Conservation (phyloP, 2,888 invertebrate genomes). For the Drosophila cognata region DNA sequence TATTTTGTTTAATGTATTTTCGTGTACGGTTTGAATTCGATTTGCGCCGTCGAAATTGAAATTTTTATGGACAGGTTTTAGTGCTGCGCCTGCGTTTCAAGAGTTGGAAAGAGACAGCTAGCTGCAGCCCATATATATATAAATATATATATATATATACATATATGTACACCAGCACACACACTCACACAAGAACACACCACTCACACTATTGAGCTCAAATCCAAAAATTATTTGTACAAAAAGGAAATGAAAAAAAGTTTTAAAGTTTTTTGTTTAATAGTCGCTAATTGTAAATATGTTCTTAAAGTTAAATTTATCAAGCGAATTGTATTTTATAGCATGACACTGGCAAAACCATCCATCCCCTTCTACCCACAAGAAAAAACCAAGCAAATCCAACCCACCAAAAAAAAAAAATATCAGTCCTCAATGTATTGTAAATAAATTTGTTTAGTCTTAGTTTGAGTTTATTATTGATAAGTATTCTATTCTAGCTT, state of each 20-base stretch:
- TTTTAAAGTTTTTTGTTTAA: conserved; percentile 38
- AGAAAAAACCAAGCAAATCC: conserved; percentile 29
- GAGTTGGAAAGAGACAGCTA: conserved; percentile 55
- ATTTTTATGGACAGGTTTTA: conserved; percentile 61
- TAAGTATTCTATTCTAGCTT: conserved; percentile 62
- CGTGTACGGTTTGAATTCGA: conserved; percentile 61
- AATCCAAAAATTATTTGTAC: conserved; percentile 74
- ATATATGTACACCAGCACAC: conserved; percentile 7
- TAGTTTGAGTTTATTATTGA: conserved; percentile 54
- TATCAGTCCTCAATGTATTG: conserved; percentile 44
- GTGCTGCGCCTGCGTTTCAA: conserved; percentile 33
- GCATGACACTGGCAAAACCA: conserved; percentile 11
- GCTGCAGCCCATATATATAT: conserved; percentile 41
- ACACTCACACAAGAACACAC: conserved; percentile 29
- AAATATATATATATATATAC: conserved; percentile 8
- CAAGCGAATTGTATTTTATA: conserved; percentile 35
- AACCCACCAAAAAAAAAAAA: conserved; percentile 52
- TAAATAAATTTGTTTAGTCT: conserved; percentile 65
- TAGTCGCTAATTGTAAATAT: conserved; percentile 57
- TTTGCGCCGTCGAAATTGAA: conserved; percentile 68
- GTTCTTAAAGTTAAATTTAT: conserved; percentile 29
- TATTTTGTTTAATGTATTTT: conserved; percentile 50
- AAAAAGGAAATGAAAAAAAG: conserved; percentile 25
- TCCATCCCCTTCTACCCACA: not conserved
- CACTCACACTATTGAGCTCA: conserved; percentile 64